Percentiles rank a stretch among this genome's conserved stretches.
Evolutionary conservation across 2,113 vertebrate genomes (phyloP).

Genomic region (Sphaerodactylus townsendi): DNA sequence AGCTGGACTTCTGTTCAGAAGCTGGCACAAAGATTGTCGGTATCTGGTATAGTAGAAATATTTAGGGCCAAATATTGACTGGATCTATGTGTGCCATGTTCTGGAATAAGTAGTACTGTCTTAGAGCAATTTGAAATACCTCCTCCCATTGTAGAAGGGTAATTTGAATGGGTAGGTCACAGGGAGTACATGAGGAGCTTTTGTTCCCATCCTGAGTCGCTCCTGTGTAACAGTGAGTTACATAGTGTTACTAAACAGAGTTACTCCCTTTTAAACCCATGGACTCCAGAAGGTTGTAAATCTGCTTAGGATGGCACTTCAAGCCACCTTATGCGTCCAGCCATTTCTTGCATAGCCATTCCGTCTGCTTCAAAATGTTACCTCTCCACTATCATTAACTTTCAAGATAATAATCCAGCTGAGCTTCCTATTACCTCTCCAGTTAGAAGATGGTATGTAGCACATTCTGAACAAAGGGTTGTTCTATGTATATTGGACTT

Average conservation of each 20-base stretch:
- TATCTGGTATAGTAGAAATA: neutral
- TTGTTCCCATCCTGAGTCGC: neutral
- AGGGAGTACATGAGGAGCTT: neutral
- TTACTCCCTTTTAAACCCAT: no score
- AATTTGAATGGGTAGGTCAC: neutral
- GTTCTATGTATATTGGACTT: neutral
- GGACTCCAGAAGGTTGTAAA: no score
- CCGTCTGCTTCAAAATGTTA: neutral
- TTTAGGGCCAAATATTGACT: neutral
- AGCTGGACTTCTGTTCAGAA: neutral
- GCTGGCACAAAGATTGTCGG: no score
- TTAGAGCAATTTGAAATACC: neutral
- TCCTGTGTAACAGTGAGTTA: neutral
- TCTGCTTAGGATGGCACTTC: no score
- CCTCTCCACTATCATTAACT: neutral
- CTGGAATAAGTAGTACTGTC: neutral
- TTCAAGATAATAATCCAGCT: neutral
- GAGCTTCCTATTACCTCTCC: neutral
- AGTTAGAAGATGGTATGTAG: neutral
- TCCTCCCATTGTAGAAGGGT: neutral
- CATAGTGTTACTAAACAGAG: neutral
- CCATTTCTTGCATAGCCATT: neutral
- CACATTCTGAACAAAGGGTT: neutral
- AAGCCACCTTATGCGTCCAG: neutral
- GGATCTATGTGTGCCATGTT: neutral